A percentile compares a stretch with the other conserved stretches of the same genome.
Conservation (phyloP, 2,888 invertebrate species). For the Sclerodermus sp. region DNA sequence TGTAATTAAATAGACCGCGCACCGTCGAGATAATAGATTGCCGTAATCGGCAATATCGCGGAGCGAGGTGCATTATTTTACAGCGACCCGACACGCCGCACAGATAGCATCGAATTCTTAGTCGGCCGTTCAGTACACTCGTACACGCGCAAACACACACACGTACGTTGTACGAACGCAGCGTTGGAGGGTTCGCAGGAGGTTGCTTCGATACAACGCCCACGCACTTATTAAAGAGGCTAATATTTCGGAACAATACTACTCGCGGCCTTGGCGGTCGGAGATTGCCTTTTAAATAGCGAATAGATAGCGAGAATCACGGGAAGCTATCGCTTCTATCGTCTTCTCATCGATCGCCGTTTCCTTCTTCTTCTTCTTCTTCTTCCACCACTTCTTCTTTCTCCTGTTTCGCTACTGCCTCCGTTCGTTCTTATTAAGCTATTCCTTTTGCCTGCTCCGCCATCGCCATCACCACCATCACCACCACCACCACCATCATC, state of each 20-base stretch:
- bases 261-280: not conserved
- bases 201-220: conserved; percentile 7
- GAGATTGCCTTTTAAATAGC: conserved; percentile 34
- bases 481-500: too few relatives aligned
- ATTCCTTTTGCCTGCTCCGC: too few relatives aligned
- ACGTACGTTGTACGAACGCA: not conserved
- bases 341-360: conserved; percentile 3
- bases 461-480: too few relatives aligned
- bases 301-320: conserved; percentile 41
- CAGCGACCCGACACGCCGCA: conserved; percentile 5
- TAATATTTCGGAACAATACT: conserved; percentile 36
- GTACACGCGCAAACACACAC: not conserved
- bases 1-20: conserved; percentile 25
- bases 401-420: conserved; percentile 10
- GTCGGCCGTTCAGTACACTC: conserved; percentile 1
- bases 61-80: conserved; percentile 4
- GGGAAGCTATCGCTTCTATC: conserved; percentile 29
- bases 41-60: conserved; percentile 13
- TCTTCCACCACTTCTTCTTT: conserved; percentile 9
- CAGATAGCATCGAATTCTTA: conserved; percentile 11
- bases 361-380: conserved; percentile 13
- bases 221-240: conserved; percentile 21
- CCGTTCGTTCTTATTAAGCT: too few relatives aligned
- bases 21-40: conserved; percentile 13
- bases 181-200: not conserved